Conservation (phyloP, 2,888 invertebrate species). For the Escarpia spicata region DNA sequence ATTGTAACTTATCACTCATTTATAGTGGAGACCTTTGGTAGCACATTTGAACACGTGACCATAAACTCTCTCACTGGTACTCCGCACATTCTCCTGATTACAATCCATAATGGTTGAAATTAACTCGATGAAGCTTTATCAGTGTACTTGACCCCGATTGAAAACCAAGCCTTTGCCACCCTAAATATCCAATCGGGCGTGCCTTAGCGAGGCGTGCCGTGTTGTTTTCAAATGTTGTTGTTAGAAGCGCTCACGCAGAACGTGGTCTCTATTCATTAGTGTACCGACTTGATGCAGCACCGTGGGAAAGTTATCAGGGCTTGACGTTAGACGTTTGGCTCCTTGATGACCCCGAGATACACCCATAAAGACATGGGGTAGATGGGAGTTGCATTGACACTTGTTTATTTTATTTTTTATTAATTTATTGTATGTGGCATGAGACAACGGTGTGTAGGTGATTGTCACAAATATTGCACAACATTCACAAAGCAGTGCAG, state of each 20-base stretch:
- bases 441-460: no score
- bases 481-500: background rate
- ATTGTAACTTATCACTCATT: no score
- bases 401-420: no score
- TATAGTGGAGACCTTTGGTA: no score
- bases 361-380: background rate
- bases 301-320: background rate
- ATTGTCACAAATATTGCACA: background rate
- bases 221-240: background rate
- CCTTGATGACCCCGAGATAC: background rate
- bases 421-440: no score
- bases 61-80: background rate
- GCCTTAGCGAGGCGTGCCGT: background rate
- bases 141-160: background rate
- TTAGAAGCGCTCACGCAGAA: background rate
- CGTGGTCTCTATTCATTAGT: background rate
- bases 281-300: background rate
- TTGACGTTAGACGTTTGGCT: background rate
- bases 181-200: background rate
- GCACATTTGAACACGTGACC: background rate
- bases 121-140: background rate
- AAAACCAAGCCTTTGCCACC: background rate
- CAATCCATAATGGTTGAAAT: background rate
- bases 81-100: background rate
- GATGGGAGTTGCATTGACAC: background rate